phyloP scores from a whole-genome alignment of 2,888 invertebrate species.

The Macroteleia sp. region DNA sequence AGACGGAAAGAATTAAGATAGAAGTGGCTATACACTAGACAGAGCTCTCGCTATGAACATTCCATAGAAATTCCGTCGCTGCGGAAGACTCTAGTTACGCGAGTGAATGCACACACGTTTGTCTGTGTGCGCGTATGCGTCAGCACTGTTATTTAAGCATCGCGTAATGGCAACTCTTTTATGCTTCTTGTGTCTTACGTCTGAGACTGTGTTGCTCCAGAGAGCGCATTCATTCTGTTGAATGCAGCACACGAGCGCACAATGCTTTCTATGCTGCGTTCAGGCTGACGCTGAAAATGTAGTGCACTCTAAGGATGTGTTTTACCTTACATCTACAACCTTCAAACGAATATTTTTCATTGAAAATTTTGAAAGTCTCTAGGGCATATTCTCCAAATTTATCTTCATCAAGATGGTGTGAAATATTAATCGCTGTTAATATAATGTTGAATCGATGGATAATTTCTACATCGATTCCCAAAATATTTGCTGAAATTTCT shows the following conservation, averaged over 20 bases:
- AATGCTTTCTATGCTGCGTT: constrained; percentile 67
- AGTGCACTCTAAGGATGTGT: constrained; percentile 68
- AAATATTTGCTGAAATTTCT: not conserved
- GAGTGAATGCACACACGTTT: constrained; percentile 42
- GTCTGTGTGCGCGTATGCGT: constrained; percentile 66
- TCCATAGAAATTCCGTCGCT: constrained; percentile 64
- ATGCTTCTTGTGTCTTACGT: constrained; percentile 82
- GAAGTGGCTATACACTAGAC: constrained; percentile 40
- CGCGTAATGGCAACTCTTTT: constrained; percentile 82
- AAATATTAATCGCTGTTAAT: not conserved
- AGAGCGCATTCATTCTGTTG: constrained; percentile 73
- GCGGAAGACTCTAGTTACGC: constrained; percentile 55
- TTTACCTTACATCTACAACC: constrained; percentile 31
- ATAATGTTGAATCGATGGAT: not conserved
- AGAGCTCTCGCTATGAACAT: constrained; percentile 62
- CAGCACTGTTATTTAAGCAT: constrained; percentile 82
- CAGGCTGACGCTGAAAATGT: constrained; percentile 66
- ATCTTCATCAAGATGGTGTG: not conserved
- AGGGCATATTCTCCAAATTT: not conserved
- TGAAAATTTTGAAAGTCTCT: not conserved
- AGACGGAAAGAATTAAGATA: constrained; percentile 55
- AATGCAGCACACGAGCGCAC: constrained; percentile 60
- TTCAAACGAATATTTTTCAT: constrained; percentile 18
- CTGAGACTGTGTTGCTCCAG: constrained; percentile 78
- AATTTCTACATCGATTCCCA: not conserved